Percentiles rank a stretch among this genome's conserved stretches.
These are phyloP conservation scores for Carpatolechia fugitivella DNA, from an alignment of 2,888 invertebrate species.

Conservation along the genomic window DNA sequence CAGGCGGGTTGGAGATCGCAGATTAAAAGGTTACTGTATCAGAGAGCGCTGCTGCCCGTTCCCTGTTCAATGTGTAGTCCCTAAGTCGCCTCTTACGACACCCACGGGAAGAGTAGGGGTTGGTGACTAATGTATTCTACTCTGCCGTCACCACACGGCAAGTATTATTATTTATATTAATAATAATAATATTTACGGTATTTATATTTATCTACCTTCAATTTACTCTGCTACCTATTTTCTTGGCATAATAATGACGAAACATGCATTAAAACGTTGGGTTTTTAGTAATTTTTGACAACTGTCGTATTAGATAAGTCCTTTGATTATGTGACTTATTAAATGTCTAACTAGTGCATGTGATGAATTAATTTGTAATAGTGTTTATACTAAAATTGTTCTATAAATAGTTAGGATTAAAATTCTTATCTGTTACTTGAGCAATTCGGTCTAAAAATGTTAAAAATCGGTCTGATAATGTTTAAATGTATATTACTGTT, in stretches of 20 bases:
- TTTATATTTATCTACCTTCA: too few relatives aligned
- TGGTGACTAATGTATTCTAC: too few relatives aligned
- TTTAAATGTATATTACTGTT: conserved; percentile 13
- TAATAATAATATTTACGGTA: too few relatives aligned
- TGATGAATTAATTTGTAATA: conserved; percentile 27
- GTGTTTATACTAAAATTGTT: conserved; percentile 37
- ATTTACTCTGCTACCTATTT: too few relatives aligned
- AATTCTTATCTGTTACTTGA: conserved; percentile 12
- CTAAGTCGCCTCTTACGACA: too few relatives aligned
- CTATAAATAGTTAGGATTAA: conserved; percentile 20
- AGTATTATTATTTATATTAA: too few relatives aligned
- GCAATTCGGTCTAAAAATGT: conserved; percentile 28
- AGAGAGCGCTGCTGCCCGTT: too few relatives aligned
- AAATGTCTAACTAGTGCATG: conserved; percentile 34
- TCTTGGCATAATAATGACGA: background rate
- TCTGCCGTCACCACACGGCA: too few relatives aligned
- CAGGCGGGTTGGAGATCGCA: too few relatives aligned
- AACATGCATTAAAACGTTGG: background rate
- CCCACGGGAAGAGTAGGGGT: too few relatives aligned
- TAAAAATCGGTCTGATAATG: conserved; percentile 22
- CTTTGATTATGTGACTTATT: background rate
- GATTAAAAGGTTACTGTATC: too few relatives aligned
- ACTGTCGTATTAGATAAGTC: background rate
- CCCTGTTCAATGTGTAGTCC: too few relatives aligned
- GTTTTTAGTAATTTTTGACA: background rate